Evolutionary conservation across 2,888 invertebrate species (phyloP), one percentile per base, ranked within the genome.

Genomic region (Celastrina argiolus): DNA sequence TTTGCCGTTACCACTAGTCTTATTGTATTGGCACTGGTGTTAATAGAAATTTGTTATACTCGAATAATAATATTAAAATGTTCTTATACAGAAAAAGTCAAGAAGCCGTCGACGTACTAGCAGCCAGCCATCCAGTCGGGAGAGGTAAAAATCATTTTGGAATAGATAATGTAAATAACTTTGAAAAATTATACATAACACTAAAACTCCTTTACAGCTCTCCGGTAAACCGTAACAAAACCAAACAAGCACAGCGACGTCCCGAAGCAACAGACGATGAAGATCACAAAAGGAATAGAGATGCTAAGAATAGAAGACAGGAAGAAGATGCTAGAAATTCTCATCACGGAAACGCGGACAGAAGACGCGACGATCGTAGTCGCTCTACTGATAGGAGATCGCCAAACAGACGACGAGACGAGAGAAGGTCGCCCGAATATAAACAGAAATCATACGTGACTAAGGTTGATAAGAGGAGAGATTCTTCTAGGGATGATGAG

Each of bases 11-110:
- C 85, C 90, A 91, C 90, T 90, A 90, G 89, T 84, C 78, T 83
- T 88, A 82, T 86, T 87, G 87, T 87, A 88, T 88, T 90, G 91
- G 90, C 91, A 91, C 91, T 87, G 89, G 90, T 91, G 90, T 90
- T 77, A 76, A 72, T 76, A 71, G 69, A 69, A 41, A 67, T 70
- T 74, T 77, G 69, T 70, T 70, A 69, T 36, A 66, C 12, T 36
- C 56, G 67, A 59, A 66, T 69, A 28, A 41, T 70, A 64, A 74
- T 79, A 70, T 83, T 82, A 72, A 82, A 74, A 75, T 77, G 79
- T 66, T 66, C 59, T 66, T 31, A 66, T 42, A 87, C 89, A 91
- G 91, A 91, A 89, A 84, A 91, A 90, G 75, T 83, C 87, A 79
- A 81, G 84, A 77, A 78, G 81, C 78, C 80, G 85, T 75, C 88